A percentile compares a stretch with the other conserved stretches of the same genome.
These are phyloP conservation scores for Pasiphila rectangulata DNA, from an alignment of 2,888 invertebrate species.

Conservation along the genomic window DNA sequence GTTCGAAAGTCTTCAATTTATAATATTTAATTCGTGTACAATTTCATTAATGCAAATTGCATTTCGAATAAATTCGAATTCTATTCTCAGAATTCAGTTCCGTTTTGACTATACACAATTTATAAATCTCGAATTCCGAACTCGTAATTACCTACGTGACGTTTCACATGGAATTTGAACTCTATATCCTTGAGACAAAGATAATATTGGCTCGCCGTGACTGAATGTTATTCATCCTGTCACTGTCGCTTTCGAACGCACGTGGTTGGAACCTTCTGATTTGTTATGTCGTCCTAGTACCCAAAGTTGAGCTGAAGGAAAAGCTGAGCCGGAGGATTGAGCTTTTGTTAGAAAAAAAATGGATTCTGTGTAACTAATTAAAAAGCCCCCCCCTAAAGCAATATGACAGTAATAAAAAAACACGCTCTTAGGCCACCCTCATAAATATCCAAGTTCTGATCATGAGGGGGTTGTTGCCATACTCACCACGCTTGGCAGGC, in stretches of 20 bases:
- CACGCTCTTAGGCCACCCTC: no score
- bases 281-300: slow-evolving; percentile 33
- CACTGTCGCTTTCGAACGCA: slow-evolving; percentile 37
- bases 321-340: slow-evolving; percentile 12
- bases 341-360: slow-evolving; percentile 7
- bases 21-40: no score
- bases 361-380: no score
- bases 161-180: slow-evolving; percentile 13
- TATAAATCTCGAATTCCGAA: slow-evolving; percentile 16
- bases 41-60: no score
- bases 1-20: no score
- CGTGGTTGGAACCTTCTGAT: slow-evolving; percentile 31
- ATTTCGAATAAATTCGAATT: no score
- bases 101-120: slow-evolving; percentile 18
- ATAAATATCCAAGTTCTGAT: no score
- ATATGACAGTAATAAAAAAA: no score
- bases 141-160: slow-evolving; percentile 20
- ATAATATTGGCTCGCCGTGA: background rate
- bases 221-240: slow-evolving; percentile 24
- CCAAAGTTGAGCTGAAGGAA: slow-evolving; percentile 12
- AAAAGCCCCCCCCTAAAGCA: no score
- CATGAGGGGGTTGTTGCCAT: no score
- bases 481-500: no score
- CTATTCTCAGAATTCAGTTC: slow-evolving; percentile 8
- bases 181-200: slow-evolving; percentile 1